These are phyloP conservation scores for Slavum lentiscoides DNA, from an alignment of 2,888 invertebrate species.

Conservation along the genomic window DNA sequence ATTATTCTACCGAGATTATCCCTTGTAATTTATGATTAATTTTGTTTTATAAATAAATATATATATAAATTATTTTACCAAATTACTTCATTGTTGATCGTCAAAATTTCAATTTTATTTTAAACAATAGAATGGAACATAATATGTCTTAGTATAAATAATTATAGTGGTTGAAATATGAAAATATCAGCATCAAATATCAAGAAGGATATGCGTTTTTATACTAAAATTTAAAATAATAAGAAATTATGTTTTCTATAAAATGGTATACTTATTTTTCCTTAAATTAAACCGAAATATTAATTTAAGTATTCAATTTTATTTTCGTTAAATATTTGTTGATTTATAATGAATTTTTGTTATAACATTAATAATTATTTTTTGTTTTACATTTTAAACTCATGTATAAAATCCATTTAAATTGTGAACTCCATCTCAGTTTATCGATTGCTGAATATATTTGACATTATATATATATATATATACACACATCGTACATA, in stretches of 20 bases:
- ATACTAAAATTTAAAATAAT: conserved; percentile 18
- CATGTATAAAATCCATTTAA: background rate
- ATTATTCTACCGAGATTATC: background rate
- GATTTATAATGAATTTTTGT: background rate
- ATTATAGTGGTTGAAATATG: background rate
- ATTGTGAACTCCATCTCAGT: background rate
- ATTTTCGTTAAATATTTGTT: conserved; percentile 4
- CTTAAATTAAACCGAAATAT: conserved; percentile 24
- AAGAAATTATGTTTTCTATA: conserved; percentile 3
- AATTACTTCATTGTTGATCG: conserved; percentile 2
- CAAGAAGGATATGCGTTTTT: background rate
- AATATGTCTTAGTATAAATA: too few species aligned
- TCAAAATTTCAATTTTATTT: too few species aligned
- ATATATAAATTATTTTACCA: background rate
- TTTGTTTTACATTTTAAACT: background rate
- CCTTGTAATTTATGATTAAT: background rate
- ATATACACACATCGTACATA: too few species aligned
- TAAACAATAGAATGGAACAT: background rate
- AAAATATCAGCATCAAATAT: background rate
- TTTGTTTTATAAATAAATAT: background rate
- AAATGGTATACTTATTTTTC: background rate
- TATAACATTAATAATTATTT: background rate
- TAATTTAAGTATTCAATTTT: conserved; percentile 13
- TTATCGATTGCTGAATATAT: background rate
- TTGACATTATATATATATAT: background rate